phyloP scores from a whole-genome alignment of 2,888 invertebrate genomes.

The Endotricha flammealis region DNA sequence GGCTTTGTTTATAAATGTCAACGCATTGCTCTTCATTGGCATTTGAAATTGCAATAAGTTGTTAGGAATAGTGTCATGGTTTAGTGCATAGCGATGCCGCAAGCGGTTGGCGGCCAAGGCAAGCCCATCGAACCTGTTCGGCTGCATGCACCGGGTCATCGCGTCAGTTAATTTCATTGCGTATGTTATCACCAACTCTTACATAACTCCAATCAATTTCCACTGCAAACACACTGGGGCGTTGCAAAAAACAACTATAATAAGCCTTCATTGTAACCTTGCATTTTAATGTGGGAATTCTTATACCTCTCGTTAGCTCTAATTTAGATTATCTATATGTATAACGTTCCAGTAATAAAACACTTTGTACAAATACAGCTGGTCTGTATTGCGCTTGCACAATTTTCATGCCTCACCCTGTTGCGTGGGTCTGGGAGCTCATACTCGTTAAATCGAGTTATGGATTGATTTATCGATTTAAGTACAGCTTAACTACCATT shows the following conservation, averaged over 20 bases:
- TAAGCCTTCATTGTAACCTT: conserved; percentile 37
- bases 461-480: conserved; percentile 9
- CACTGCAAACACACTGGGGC: conserved; percentile 9
- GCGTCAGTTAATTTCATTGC: conserved; percentile 15
- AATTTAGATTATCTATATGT: conserved; percentile 54
- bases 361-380: conserved; percentile 36
- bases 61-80: conserved; percentile 56
- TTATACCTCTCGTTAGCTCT: conserved; percentile 41
- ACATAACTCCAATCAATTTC: conserved; percentile 7
- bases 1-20: conserved; percentile 33
- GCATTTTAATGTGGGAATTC: conserved; percentile 63
- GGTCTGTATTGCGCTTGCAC: conserved; percentile 23
- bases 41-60: conserved; percentile 24
- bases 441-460: conserved; percentile 7
- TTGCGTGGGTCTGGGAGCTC: conserved; percentile 23
- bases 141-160: conserved; percentile 20
- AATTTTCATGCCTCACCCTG: conserved; percentile 23
- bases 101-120: conserved; percentile 63
- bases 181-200: conserved; percentile 33
- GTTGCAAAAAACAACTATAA: conserved; percentile 18
- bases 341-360: conserved; percentile 35
- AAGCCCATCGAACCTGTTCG: conserved; percentile 40
- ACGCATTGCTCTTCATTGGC: conserved; percentile 24
- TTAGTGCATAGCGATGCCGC: conserved; percentile 39
- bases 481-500: not conserved